phyloP scores from a whole-genome alignment of 2,113 vertebrate species.

The Corythornis madagascariensis region DNA sequence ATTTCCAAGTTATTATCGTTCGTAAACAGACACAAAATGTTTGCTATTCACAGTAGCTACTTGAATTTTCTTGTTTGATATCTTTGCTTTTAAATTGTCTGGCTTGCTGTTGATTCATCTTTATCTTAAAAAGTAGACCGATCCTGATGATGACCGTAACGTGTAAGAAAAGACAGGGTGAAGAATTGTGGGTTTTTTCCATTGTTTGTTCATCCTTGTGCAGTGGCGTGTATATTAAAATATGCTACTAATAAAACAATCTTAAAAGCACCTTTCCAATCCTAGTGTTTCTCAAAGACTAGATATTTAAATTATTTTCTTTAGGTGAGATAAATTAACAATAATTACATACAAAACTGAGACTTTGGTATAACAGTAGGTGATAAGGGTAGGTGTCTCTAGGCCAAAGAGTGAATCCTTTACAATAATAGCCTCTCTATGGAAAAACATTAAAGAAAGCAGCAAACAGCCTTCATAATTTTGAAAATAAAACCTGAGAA shows the following conservation, averaged over 20 bases:
- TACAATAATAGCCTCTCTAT: background rate
- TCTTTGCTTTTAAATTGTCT: background rate
- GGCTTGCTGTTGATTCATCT: background rate
- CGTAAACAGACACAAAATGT: background rate
- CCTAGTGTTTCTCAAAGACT: background rate
- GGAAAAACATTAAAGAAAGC: background rate
- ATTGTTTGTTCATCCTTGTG: background rate
- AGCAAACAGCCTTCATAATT: background rate
- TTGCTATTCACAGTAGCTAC: background rate
- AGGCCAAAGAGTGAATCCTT: background rate
- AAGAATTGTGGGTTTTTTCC: background rate
- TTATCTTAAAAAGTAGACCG: background rate
- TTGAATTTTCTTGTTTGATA: background rate
- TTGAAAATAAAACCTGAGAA: constrained; percentile 33
- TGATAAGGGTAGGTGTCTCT: background rate
- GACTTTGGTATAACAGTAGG: background rate
- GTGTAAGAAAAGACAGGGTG: background rate
- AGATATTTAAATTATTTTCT: background rate
- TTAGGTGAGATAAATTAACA: background rate
- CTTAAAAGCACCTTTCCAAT: background rate
- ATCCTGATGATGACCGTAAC: background rate
- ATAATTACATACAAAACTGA: background rate
- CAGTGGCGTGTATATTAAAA: background rate
- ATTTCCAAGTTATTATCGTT: background rate
- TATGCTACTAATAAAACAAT: background rate